Evolutionary conservation across 2,113 vertebrate species (phyloP).

Genomic region (Sarotherodon lohbergeri): DNA sequence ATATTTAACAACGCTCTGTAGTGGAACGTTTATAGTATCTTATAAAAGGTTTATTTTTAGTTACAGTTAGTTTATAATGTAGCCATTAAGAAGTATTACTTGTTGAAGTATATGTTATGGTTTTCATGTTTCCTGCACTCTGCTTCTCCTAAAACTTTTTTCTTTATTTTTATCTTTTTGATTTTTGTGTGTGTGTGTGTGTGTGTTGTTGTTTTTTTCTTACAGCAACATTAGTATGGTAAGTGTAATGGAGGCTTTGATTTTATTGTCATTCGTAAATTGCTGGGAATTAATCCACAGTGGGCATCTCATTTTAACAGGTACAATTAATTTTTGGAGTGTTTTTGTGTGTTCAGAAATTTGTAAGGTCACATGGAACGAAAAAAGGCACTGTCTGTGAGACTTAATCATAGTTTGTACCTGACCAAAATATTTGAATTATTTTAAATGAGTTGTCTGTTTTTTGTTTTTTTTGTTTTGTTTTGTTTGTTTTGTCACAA

Average conservation of each 20-base stretch:
- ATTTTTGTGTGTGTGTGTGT: too few relatives aligned
- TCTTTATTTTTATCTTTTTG: neutral
- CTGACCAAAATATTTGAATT: neutral
- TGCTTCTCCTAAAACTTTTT: neutral
- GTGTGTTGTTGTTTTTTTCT: neutral
- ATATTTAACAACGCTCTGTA: neutral
- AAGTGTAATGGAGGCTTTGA: neutral
- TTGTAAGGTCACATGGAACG: accelerated
- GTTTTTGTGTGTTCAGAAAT: neutral
- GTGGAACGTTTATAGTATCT: neutral
- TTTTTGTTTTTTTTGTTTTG: neutral
- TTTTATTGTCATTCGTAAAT: neutral
- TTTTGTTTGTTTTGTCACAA: neutral
- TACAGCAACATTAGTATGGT: neutral
- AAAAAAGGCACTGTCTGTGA: neutral
- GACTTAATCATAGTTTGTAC: neutral
- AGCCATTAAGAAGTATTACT: neutral
- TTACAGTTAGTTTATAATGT: neutral
- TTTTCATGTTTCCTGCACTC: neutral
- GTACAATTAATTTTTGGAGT: neutral
- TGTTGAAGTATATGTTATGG: neutral
- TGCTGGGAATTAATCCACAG: neutral
- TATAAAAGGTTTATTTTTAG: neutral
- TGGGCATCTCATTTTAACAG: neutral
- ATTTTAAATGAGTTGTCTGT: accelerated